Evolutionary conservation across 2,888 invertebrate genomes (phyloP).

Genomic region (Eledona agricola): DNA sequence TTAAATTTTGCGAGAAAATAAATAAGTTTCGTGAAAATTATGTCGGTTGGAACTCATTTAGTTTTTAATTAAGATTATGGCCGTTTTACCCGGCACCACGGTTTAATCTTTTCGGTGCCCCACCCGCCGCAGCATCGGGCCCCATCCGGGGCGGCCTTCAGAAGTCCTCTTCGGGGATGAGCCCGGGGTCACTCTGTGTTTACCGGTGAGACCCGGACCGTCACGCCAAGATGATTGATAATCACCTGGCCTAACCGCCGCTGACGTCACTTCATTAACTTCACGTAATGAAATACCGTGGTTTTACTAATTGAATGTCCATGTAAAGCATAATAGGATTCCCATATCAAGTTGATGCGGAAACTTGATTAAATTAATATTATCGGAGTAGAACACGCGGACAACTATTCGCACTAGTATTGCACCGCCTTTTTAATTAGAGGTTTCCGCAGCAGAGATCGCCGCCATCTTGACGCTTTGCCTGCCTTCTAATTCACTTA

Average conservation of each 20-base stretch:
- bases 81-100: conserved; percentile 49
- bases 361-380: conserved; percentile 57
- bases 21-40: conserved; percentile 50
- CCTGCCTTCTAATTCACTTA: conserved; percentile 9
- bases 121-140: too few species aligned
- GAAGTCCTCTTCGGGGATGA: too few species aligned
- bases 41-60: conserved; percentile 53
- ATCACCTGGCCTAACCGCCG: conserved; percentile 59
- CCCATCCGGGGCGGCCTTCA: too few species aligned
- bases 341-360: conserved; percentile 56
- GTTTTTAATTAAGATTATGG: conserved; percentile 55
- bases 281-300: conserved; percentile 62
- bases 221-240: conserved; percentile 59
- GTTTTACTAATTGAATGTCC: conserved; percentile 63
- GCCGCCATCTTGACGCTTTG: conserved; percentile 1
- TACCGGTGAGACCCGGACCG: conserved; percentile 36
- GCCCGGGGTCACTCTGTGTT: conserved; percentile 30
- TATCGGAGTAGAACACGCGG: conserved; percentile 36
- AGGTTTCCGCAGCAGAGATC: too few species aligned
- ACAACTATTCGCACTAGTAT: conserved; percentile 26
- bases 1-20: conserved; percentile 49
- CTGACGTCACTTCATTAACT: conserved; percentile 63
- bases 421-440: conserved; percentile 30
- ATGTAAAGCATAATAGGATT: conserved; percentile 62
- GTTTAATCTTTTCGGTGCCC: conserved; percentile 47